phyloP scores from a whole-genome alignment of 2,888 invertebrate genomes.

The Acleris literana region DNA sequence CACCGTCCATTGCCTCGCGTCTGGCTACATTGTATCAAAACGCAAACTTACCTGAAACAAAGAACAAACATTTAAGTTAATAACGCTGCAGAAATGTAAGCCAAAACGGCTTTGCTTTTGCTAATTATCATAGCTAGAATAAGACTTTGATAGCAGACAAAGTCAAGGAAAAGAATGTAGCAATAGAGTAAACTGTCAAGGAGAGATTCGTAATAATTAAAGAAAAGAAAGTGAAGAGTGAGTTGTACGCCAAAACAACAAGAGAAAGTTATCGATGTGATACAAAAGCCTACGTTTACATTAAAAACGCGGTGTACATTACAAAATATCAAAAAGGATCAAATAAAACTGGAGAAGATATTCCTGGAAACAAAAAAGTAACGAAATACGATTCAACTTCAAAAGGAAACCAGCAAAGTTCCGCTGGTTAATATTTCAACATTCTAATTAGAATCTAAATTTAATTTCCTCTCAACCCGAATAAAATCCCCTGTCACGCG shows the following conservation, averaged over 20 bases:
- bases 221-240: too few species aligned
- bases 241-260: too few species aligned
- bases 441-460: constrained; percentile 8
- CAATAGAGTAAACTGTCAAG: too few species aligned
- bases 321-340: too few species aligned
- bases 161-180: too few species aligned
- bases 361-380: neutral
- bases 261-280: too few species aligned
- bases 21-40: constrained; percentile 3
- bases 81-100: constrained; percentile 9
- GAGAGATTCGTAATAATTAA: too few species aligned
- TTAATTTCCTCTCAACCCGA: constrained; percentile 6
- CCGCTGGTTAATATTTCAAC: constrained; percentile 6
- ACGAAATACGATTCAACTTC: neutral
- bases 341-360: too few species aligned
- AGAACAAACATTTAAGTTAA: constrained; percentile 24
- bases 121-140: constrained; percentile 38
- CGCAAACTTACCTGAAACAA: constrained; percentile 45
- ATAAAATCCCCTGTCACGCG: constrained; percentile 15
- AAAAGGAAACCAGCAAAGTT: neutral
- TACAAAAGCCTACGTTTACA: too few species aligned
- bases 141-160: constrained; percentile 24
- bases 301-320: too few species aligned
- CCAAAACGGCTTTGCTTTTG: constrained; percentile 5
- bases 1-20: constrained; percentile 1